Evolutionary conservation across 2,888 invertebrate species (phyloP), one percentile per base, ranked within the genome.

Genomic region (Drosophila longiperda): DNA sequence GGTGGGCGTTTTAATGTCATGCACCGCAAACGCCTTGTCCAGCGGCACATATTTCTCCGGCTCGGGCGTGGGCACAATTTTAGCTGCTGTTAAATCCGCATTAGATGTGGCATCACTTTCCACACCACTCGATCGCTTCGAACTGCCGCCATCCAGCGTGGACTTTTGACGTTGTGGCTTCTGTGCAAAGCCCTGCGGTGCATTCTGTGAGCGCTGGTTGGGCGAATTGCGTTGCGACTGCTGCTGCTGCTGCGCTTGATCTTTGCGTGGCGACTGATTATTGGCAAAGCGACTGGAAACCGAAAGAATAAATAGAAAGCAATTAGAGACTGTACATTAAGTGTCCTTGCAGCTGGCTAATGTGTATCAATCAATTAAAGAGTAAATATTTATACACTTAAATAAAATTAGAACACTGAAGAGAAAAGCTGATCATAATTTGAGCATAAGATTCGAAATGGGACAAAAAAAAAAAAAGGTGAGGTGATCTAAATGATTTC

Each of bases 11-110:
- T 94, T 93, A 4, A 95, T 92, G 0, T 92, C 84, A 1, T 93
- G 93, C 6, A 94, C 93, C 0, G 79, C 63, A 92, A 95, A 95
- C 0, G 93, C 92, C 0, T 93, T 93, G 12, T 94, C 93, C 1
- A 94, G 71, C 0, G 94, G 79, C 11, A 94, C 92, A 50, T 95
- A 95, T 66, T 94, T 91, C 54, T 91, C 92, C 0, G 76, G 71
- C 9, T 65, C 52, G 1, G 54, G 33, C 45, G 65, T 40, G 0
- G 62, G 32, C 7, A 59, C 53, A 0, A 55, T 40, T 8, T 70
- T 76, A 1, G 58, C 36, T 1, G 66, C 29, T 23, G 63, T 52
- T 11, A 62, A 49, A 15, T 66, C 75, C 2, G 62, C 63, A 23
- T 65, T 69, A 7, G 82, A 71, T 1, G 53, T 38, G 3, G 58